Evolutionary conservation across 2,113 vertebrate genomes (phyloP), one percentile per base, ranked within the genome.

Genomic region (Seriola aureovittata): DNA sequence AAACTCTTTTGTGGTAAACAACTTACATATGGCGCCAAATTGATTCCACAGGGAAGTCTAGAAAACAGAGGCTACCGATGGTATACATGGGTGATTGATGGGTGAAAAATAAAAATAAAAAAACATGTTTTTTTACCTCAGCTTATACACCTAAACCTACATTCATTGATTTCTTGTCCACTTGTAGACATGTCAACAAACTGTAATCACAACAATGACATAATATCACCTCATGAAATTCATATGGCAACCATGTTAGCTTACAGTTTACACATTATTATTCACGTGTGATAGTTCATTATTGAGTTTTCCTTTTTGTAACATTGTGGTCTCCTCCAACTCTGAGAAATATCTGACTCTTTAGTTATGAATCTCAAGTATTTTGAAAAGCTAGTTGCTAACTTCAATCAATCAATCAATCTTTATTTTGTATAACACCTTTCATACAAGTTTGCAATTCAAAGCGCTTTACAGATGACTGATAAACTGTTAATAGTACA

Each of bases 1-100:
- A 38, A 6, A 16, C 59, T 63, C 21, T 21, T 57, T 52, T 29
- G 23, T 63, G 17, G 58, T 77, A 71, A 85, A 83, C 72, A 69
- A 42, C 40, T 23, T 25, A 1, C 73, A 68, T 64, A 59, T 70
- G 57, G 68, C 48, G 46, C 60, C 38, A 54, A 40, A 68, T 50
- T 54, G 2, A 64, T 21, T 63, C 68, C 46, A 46, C 14, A 0
- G 42, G 63, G 21, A 57, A 62, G 42, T 57, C 29, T 50, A 5
- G 29, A 44, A 32, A 54, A 44, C 58, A 73, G 38, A 55, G 38
- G 7, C 34, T 12, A 13, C 21, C 32, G 25, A 34, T 55, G 66
- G 32, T 34, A 32, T 4, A 29, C 1, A 0, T 4, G 38, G 36
- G 32, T 34, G 79, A 68, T 38, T 40, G 71, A 77, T 63, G 62